Evolutionary conservation across 2,888 invertebrate species (phyloP), one percentile per base, ranked within the genome.

Genomic region (Diarsia rubi): DNA sequence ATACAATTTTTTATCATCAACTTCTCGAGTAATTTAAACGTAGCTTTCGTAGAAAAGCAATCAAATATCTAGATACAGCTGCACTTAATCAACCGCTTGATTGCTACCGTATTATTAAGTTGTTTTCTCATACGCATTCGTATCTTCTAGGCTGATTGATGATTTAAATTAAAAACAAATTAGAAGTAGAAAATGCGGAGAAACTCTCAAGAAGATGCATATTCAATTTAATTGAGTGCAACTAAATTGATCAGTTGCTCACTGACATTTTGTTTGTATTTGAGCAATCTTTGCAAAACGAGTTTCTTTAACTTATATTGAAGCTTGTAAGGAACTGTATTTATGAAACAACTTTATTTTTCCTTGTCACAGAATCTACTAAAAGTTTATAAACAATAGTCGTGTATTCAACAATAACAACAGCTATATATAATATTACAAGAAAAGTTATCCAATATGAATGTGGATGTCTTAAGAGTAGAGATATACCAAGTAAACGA

Each of bases 71-170:
- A 76, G 47, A 59, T 66, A 31, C 27, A 76, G 47, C 71, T 64
- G 44, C 31, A 72, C 37, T 72, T 49, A 71, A 76, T 66, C 77
- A 59, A 81, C 52, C 63, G 37, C 52, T 71, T 65, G 64, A 73
- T 68, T 63, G 64, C 73, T 73, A 70, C 63, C 52, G 37, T 66
- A 54, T 68, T 71, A 82, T 79, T 79, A 65, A 69, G 70, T 75
- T 57, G 62, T 70, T 76, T 71, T 52, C 60, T 66, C 42, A 66
- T 66, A 63, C 24, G 37, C 59, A 71, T 59, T 75, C 24, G 44
- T 45, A 24, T 24, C 57, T 65, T 62, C 14, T 52, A 59, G 47
- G 52, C 45, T 81, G 72, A 73, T 82, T 81, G 68, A 78, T 82
- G 65, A 69, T 69, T 77, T 68, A 27, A 72, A 62, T 73, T 57